Conservation (phyloP, 2,797 vertebrate genomes). For the Kryptolebias ocellatus region DNA sequence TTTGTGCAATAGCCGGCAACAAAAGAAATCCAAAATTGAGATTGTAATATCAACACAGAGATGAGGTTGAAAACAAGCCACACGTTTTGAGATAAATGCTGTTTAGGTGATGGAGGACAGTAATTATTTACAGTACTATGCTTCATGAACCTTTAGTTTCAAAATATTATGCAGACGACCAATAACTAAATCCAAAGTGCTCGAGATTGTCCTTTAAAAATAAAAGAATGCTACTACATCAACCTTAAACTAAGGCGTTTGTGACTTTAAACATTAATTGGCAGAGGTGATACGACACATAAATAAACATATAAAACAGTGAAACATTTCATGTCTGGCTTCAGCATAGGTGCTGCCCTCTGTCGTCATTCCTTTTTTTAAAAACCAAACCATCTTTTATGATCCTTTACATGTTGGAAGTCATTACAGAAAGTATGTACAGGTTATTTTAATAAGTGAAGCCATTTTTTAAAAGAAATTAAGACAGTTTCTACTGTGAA, state of each 20-base stretch:
- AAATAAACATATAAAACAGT: conserved; percentile 58
- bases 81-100: conserved; percentile 43
- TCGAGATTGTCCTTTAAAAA: conserved; percentile 64
- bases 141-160: conserved; percentile 62
- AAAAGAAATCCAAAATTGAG: conserved; percentile 10
- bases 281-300: conserved; percentile 54
- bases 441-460: conserved; percentile 51
- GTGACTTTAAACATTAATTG: conserved; percentile 46
- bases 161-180: conserved; percentile 32
- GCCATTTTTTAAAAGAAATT: conserved; percentile 42
- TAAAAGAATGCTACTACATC: conserved; percentile 52
- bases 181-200: conserved; percentile 70
- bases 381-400: conserved; percentile 37
- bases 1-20: conserved; percentile 68
- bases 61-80: conserved; percentile 51
- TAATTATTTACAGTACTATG: conserved; percentile 60
- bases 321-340: conserved; percentile 28
- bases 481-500: conserved; percentile 32
- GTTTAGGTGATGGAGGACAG: conserved; percentile 27
- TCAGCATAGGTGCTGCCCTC: conserved; percentile 23
- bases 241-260: conserved; percentile 36
- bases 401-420: conserved; percentile 39
- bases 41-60: conserved; percentile 35
- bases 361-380: conserved; percentile 29
- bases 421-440: conserved; percentile 39